These are phyloP conservation scores for Drosophila limbata DNA, from an alignment of 2,888 invertebrate genomes.

Conservation along the genomic window DNA sequence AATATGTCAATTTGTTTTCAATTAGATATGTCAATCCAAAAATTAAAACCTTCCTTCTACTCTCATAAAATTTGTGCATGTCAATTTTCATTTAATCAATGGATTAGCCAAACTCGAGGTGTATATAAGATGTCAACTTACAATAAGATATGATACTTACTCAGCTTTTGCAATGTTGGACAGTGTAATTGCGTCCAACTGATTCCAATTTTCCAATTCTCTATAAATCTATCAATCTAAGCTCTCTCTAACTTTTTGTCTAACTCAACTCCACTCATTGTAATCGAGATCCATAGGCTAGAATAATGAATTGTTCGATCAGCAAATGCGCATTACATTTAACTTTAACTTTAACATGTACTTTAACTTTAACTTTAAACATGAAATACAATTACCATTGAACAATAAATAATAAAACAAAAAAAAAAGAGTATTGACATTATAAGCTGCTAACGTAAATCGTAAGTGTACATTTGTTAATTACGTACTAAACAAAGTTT, in stretches of 20 bases:
- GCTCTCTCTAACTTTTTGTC: conserved; percentile 40
- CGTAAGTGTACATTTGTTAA: conserved; percentile 77
- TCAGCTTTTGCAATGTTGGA: conserved; percentile 7
- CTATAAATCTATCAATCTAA: conserved; percentile 25
- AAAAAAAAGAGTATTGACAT: conserved; percentile 11
- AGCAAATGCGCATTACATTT: conserved; percentile 37
- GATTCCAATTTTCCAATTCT: conserved; percentile 13
- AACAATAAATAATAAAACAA: neutral
- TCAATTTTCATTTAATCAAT: conserved; percentile 64
- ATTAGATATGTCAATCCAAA: conserved; percentile 47
- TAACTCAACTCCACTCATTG: conserved; percentile 29
- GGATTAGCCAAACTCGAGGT: conserved; percentile 29
- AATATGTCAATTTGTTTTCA: conserved; percentile 74
- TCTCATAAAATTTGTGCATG: conserved; percentile 40
- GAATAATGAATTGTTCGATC: conserved; percentile 75
- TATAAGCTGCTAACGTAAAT: conserved; percentile 65
- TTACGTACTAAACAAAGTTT: conserved; percentile 62
- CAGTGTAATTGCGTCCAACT: conserved; percentile 1
- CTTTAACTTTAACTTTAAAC: conserved; percentile 42
- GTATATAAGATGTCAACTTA: conserved; percentile 54
- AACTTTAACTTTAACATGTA: conserved; percentile 39
- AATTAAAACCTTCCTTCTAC: conserved; percentile 7
- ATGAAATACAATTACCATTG: conserved; percentile 7
- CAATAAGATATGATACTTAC: conserved; percentile 19
- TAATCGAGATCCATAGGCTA: conserved; percentile 68